These are phyloP conservation scores for Cephus rjabovi DNA, from an alignment of 2,888 invertebrate genomes.

Conservation along the genomic window DNA sequence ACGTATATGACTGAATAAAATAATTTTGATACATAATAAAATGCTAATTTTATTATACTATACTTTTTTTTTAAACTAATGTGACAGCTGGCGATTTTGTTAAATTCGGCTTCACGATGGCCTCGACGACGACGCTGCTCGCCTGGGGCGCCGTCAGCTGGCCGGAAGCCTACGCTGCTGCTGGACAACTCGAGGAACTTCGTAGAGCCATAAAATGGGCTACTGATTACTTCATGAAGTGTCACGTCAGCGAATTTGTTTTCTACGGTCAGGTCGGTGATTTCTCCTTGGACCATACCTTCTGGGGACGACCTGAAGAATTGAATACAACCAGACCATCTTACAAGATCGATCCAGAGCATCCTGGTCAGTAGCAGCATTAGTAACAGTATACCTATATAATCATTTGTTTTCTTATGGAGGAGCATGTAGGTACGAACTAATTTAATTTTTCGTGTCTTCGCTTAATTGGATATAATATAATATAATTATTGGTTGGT, in stretches of 20 bases:
- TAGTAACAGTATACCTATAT: not conserved
- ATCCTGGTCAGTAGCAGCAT: constrained; percentile 65
- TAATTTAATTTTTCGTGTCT: not conserved
- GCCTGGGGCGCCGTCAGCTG: constrained; percentile 70
- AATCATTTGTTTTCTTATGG: not conserved
- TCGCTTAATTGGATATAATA: not conserved
- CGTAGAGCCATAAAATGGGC: constrained; percentile 70
- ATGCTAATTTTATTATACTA: constrained; percentile 5
- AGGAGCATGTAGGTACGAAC: not conserved
- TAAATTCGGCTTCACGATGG: constrained; percentile 72
- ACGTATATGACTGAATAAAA: constrained; percentile 5
- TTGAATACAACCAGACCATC: constrained; percentile 71
- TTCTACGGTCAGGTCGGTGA: constrained; percentile 72
- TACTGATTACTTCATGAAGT: constrained; percentile 73
- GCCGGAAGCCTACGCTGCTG: constrained; percentile 66
- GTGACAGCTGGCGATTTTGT: constrained; percentile 70
- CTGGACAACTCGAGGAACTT: constrained; percentile 66
- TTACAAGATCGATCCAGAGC: constrained; percentile 69
- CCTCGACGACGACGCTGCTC: constrained; percentile 69
- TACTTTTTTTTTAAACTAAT: not conserved
- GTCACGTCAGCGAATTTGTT: constrained; percentile 68
- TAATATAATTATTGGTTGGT: not conserved
- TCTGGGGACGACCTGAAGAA: constrained; percentile 75
- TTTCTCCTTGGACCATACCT: constrained; percentile 70
- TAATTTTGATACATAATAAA: constrained; percentile 6